Percentiles rank a stretch among this genome's conserved stretches.
Evolutionary conservation across 2,888 invertebrate species (phyloP).

Genomic region (Epistrophe grossulariae): DNA sequence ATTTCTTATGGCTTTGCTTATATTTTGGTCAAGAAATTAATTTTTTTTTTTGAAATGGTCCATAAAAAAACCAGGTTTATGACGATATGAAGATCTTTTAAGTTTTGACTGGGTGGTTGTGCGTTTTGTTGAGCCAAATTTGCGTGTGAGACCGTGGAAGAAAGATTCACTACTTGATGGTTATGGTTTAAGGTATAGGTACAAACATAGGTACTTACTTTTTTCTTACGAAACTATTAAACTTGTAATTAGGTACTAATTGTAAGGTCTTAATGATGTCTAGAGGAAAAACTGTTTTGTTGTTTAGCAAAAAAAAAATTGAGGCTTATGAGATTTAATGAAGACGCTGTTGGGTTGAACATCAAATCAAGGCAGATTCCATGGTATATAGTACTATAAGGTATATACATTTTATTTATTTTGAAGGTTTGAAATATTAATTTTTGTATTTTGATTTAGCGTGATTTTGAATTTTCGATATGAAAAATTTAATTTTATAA

Average conservation of each 20-base stretch:
- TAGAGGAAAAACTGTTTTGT: not conserved
- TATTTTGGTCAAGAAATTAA: slow-evolving; percentile 28
- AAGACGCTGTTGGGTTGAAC: no score
- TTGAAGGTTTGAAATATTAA: no score
- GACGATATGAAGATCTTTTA: slow-evolving; percentile 48
- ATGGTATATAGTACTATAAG: no score
- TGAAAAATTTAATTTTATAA: no score
- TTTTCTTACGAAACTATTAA: slow-evolving; percentile 64
- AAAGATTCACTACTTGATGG: slow-evolving; percentile 59
- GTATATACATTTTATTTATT: no score
- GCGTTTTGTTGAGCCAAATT: slow-evolving; percentile 37
- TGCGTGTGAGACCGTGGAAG: slow-evolving; percentile 64
- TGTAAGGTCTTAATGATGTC: slow-evolving; percentile 39
- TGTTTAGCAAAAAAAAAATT: no score
- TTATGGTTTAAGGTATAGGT: slow-evolving; percentile 33
- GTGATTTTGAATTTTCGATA: no score
- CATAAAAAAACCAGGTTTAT: slow-evolving; percentile 71
- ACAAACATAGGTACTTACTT: slow-evolving; percentile 1
- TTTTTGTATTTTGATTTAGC: no score
- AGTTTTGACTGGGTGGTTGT: slow-evolving; percentile 42
- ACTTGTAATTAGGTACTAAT: slow-evolving; percentile 64
- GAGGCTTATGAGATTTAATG: no score
- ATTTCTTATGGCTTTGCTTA: not conserved
- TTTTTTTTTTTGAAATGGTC: slow-evolving; percentile 52
- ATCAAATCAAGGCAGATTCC: no score